Percentiles rank a stretch among this genome's conserved stretches.
These are phyloP conservation scores for Andrena trimmerana DNA, from an alignment of 2,888 invertebrate genomes.

Conservation along the genomic window DNA sequence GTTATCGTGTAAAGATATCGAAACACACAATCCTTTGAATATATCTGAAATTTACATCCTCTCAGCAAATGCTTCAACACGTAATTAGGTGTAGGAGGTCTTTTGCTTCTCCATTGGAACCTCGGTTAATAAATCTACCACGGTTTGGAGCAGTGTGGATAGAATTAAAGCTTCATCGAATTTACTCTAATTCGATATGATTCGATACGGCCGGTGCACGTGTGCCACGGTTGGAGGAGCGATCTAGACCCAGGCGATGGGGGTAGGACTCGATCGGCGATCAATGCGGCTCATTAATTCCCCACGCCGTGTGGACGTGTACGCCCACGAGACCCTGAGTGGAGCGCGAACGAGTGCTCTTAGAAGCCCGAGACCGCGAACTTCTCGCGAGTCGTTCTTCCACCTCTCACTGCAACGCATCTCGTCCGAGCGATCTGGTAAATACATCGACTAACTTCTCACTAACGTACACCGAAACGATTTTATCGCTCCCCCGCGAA, in stretches of 20 bases:
- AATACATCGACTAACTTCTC: conserved; percentile 60
- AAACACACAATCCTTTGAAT: not conserved
- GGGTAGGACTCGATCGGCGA: conserved; percentile 25
- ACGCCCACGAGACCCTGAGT: conserved; percentile 70
- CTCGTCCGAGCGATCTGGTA: conserved; percentile 70
- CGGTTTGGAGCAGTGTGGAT: not conserved
- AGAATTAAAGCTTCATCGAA: too few relatives aligned
- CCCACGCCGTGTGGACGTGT: conserved; percentile 44
- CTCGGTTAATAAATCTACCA: not conserved
- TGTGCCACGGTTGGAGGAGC: not conserved
- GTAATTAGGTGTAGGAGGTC: not conserved
- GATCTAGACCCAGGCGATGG: conserved; percentile 28
- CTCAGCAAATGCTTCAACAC: not conserved
- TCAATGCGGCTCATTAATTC: conserved; percentile 46
- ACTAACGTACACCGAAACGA: conserved; percentile 21
- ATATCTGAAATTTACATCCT: not conserved
- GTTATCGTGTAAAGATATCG: not conserved
- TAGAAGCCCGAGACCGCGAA: conserved; percentile 60
- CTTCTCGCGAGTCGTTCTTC: conserved; percentile 73
- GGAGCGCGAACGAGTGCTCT: conserved; percentile 63
- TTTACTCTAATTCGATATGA: not conserved
- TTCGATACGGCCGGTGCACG: not conserved
- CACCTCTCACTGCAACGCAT: conserved; percentile 75
- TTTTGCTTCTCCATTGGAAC: not conserved
- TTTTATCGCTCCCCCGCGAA: conserved; percentile 8